phyloP scores from a whole-genome alignment of 2,113 vertebrate genomes.

The Chaetops frenatus region DNA sequence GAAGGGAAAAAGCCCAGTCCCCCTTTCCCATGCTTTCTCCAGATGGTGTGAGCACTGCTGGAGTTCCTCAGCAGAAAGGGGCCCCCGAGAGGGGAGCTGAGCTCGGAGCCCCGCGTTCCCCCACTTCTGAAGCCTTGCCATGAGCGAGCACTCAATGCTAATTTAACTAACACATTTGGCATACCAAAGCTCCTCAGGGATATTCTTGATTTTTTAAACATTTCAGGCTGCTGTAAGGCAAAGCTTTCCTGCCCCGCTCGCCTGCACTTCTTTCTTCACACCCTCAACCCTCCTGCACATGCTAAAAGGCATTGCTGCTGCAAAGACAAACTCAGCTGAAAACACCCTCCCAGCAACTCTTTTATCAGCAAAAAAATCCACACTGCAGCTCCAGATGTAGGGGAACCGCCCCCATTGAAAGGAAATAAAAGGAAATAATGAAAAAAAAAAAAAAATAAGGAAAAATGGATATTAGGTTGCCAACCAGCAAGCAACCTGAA shows the following conservation, averaged over 20 bases:
- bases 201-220: constrained; percentile 21
- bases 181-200: not conserved
- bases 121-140: constrained; percentile 6
- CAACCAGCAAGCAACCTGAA: not conserved
- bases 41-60: not conserved
- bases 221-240: not conserved
- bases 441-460: too few species aligned
- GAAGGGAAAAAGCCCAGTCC: not conserved
- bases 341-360: not conserved
- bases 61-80: constrained; percentile 35
- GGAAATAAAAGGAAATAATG: not conserved
- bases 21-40: constrained; percentile 5
- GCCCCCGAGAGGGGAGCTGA: constrained; percentile 9
- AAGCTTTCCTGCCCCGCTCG: not conserved
- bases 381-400: not conserved
- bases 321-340: not conserved
- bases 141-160: not conserved
- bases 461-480: not conserved
- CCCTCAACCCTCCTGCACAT: not conserved
- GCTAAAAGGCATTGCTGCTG: not conserved
- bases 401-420: not conserved
- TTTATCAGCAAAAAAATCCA: not conserved
- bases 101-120: not conserved
- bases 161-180: constrained; percentile 30
- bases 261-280: constrained; percentile 29